phyloP scores from a whole-genome alignment of 2,113 vertebrate species.

The Onychostruthus taczanowskii region DNA sequence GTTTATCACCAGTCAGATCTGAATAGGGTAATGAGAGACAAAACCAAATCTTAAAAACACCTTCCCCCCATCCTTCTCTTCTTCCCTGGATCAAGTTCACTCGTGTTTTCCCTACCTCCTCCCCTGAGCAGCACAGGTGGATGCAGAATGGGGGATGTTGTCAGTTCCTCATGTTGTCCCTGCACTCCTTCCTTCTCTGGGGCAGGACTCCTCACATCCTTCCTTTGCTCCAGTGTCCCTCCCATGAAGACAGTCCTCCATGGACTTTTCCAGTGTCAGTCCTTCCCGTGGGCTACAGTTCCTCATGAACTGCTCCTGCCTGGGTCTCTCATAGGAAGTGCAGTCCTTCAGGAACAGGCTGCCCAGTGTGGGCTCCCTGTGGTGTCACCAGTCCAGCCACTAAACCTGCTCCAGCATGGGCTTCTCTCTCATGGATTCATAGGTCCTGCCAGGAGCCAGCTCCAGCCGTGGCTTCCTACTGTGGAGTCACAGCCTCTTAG shows the following conservation, averaged over 20 bases:
- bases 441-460: background rate
- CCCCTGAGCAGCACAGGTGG: background rate
- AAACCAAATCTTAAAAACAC: background rate
- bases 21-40: background rate
- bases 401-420: background rate
- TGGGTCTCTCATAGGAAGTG: background rate
- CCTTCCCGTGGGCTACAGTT: background rate
- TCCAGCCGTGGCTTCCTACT: fast-evolving
- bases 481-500: background rate
- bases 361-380: background rate
- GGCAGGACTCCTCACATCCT: background rate
- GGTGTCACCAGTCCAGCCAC: background rate
- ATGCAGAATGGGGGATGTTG: background rate
- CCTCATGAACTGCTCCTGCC: background rate
- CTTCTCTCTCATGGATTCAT: background rate
- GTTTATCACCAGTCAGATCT: background rate
- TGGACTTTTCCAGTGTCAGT: background rate
- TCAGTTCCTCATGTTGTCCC: background rate
- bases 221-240: background rate
- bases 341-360: background rate
- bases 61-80: background rate
- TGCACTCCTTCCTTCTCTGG: background rate
- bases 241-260: background rate
- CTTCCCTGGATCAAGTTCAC: background rate
- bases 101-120: fast-evolving